phyloP scores from a whole-genome alignment of 2,113 vertebrate genomes.

The Diglossa brunneiventris region DNA sequence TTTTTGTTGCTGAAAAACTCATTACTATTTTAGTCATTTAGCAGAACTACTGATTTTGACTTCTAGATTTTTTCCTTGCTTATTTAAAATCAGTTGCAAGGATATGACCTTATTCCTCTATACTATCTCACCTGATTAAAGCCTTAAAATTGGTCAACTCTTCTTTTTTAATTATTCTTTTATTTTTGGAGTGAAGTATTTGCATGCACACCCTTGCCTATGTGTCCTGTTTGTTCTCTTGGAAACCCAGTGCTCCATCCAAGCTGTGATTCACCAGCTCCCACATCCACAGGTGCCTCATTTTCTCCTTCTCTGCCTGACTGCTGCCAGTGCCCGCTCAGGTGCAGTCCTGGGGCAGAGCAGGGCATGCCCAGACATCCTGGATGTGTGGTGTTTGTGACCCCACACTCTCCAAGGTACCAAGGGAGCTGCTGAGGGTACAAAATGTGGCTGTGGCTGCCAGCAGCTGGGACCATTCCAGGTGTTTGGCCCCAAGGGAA shows the following conservation, averaged over 20 bases:
- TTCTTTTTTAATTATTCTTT: not conserved
- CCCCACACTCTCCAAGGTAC: not conserved
- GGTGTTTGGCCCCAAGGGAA: not conserved
- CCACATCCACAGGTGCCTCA: not conserved
- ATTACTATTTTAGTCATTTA: not conserved
- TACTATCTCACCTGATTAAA: not conserved
- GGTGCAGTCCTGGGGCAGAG: not conserved
- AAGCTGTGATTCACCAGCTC: not conserved
- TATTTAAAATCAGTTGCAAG: not conserved
- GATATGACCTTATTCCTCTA: not conserved
- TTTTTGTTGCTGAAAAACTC: not conserved
- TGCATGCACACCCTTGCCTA: not conserved
- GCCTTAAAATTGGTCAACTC: not conserved
- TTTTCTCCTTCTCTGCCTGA: not conserved
- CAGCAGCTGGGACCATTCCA: not conserved
- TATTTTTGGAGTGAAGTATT: not conserved
- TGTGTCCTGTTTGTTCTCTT: not conserved
- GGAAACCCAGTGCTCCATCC: not conserved
- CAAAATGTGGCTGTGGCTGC: not conserved
- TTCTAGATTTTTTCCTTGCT: not conserved
- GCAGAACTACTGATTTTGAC: not conserved
- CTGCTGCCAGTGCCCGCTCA: rapidly evolving
- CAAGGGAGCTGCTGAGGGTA: not conserved
- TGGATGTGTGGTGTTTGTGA: not conserved
- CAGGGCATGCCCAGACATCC: not conserved